Conservation (phyloP, 2,888 invertebrate species). For the Gortyna flavago region DNA sequence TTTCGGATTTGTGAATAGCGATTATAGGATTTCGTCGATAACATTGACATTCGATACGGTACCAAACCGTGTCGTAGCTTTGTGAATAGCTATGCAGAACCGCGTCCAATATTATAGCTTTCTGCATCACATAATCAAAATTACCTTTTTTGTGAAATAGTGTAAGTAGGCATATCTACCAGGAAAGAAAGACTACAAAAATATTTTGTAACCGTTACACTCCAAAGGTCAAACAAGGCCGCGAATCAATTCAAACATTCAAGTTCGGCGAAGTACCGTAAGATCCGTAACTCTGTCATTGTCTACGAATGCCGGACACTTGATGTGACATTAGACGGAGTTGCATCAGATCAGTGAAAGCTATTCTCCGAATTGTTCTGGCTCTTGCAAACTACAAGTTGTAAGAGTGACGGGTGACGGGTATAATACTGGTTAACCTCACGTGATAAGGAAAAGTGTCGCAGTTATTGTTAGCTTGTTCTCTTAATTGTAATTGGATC, state of each 20-base stretch:
- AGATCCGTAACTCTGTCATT: conserved; percentile 24
- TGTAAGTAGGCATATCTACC: neutral
- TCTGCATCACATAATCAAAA: neutral
- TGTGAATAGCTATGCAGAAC: too few species aligned
- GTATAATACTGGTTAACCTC: conserved; percentile 25
- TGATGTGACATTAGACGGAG: conserved; percentile 40
- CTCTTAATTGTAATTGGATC: conserved; percentile 25
- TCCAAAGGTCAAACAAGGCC: conserved; percentile 32
- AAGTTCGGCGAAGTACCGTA: conserved; percentile 21
- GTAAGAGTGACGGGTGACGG: conserved; percentile 12
- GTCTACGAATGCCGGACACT: conserved; percentile 20
- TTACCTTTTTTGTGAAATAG: neutral
- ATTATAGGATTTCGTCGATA: too few species aligned
- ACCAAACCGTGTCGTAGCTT: too few species aligned
- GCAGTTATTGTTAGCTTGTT: conserved; percentile 13
- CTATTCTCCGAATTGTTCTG: conserved; percentile 53
- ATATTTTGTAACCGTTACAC: conserved; percentile 15
- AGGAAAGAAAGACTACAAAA: conserved; percentile 1
- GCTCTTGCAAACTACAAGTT: neutral
- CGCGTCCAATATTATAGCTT: neutral
- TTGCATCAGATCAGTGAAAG: conserved; percentile 66
- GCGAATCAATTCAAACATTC: conserved; percentile 12
- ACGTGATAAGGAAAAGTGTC: conserved; percentile 49
- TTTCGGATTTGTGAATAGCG: too few species aligned
- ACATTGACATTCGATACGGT: too few species aligned